Evolutionary conservation across 2,797 vertebrate species (phyloP).

Genomic region (Microchirus variegatus): DNA sequence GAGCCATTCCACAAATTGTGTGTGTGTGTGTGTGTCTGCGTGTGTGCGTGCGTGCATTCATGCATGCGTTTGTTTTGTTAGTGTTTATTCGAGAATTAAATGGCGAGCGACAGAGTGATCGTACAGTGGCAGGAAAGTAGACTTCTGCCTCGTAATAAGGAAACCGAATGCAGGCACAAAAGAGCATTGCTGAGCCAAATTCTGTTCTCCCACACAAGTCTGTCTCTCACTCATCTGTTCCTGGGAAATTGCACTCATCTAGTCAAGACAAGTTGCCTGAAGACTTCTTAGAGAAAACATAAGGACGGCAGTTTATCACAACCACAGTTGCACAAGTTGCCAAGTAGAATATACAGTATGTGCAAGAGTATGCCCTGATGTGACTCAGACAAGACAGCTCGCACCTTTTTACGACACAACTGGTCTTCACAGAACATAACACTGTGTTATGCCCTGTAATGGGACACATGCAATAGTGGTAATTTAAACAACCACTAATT

Average conservation of each 20-base stretch:
- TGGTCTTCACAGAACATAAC: background rate
- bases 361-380: conserved; percentile 8
- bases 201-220: conserved; percentile 28
- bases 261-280: conserved; percentile 32
- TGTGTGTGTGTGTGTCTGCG: conserved; percentile 20
- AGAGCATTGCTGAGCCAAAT: conserved; percentile 40
- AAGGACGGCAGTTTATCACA: conserved; percentile 36
- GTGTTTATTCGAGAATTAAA: conserved; percentile 69
- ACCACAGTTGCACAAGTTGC: conserved; percentile 21
- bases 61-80: conserved; percentile 62
- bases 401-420: conserved; percentile 18
- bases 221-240: conserved; percentile 26
- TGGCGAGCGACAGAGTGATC: conserved; percentile 49
- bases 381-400: conserved; percentile 20
- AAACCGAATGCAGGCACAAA: conserved; percentile 50
- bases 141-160: conserved; percentile 52
- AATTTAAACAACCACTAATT: background rate
- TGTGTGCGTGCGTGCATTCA: conserved; percentile 49
- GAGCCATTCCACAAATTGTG: conserved; percentile 50
- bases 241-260: conserved; percentile 41
- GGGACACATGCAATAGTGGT: conserved; percentile 7
- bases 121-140: conserved; percentile 49
- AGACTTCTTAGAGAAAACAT: conserved; percentile 35
- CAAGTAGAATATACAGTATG: conserved; percentile 15
- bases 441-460: background rate